Percentiles rank a stretch among this genome's conserved stretches.
These are phyloP conservation scores for Typhlomys cinereus DNA, from an alignment of 2,113 vertebrate genomes.

Conservation along the genomic window DNA sequence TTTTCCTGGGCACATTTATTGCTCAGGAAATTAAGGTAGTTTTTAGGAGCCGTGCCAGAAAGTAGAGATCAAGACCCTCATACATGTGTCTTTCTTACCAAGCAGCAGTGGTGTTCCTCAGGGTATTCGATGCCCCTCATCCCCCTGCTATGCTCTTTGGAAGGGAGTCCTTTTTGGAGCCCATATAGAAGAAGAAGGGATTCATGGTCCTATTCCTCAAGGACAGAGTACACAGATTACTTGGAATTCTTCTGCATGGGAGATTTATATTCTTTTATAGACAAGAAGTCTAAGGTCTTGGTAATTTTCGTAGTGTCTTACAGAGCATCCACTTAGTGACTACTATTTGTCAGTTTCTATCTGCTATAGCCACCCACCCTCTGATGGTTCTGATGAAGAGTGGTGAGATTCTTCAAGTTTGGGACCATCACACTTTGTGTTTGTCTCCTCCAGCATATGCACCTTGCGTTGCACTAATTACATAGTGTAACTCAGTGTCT, in stretches of 20 bases:
- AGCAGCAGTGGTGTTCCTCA: too few relatives aligned
- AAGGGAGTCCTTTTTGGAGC: not conserved
- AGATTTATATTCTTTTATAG: conserved; percentile 15
- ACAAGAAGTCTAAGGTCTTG: not conserved
- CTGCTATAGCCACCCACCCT: not conserved
- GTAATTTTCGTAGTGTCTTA: not conserved
- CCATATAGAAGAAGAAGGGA: not conserved
- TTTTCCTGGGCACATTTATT: not conserved
- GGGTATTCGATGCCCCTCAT: not conserved
- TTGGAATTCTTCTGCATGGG: conserved; percentile 14
- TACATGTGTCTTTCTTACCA: not conserved
- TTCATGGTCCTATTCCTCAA: not conserved
- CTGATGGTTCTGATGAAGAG: not conserved
- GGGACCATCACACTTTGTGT: not conserved
- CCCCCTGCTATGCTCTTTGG: not conserved
- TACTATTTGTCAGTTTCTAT: not conserved
- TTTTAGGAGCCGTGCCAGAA: not conserved
- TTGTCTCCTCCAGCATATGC: not conserved
- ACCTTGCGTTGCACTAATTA: not conserved
- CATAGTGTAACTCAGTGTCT: not conserved
- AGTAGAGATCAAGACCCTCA: not conserved
- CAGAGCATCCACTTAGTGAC: not conserved
- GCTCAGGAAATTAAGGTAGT: not conserved
- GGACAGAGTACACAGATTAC: not conserved
- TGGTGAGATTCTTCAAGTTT: not conserved